phyloP scores from a whole-genome alignment of 2,113 vertebrate species.

The Eira barbara region DNA sequence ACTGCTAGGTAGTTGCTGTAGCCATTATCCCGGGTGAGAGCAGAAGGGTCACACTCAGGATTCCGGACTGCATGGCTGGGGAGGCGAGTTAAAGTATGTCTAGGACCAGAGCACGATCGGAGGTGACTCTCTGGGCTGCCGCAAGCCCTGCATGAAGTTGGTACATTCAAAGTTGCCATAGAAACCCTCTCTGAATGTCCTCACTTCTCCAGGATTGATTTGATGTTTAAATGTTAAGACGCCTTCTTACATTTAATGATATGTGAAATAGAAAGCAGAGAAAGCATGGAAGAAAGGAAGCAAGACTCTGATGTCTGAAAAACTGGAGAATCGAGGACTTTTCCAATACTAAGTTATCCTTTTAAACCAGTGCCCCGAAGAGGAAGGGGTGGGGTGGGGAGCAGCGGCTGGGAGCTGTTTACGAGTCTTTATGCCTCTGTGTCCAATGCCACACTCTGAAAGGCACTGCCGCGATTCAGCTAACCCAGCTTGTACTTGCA shows the following conservation, averaged over 20 bases:
- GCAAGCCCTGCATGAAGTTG: conserved; percentile 46
- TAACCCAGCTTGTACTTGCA: conserved; percentile 72
- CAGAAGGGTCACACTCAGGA: not conserved
- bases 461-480: conserved; percentile 73
- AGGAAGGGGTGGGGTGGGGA: conserved; percentile 2
- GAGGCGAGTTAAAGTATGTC: not conserved
- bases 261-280: not conserved
- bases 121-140: conserved; percentile 22
- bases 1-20: not conserved
- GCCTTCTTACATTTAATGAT: conserved; percentile 26
- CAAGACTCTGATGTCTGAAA: not conserved
- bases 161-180: conserved; percentile 72
- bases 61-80: not conserved
- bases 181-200: conserved; percentile 67
- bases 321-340: not conserved
- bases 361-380: not conserved
- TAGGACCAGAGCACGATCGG: not conserved
- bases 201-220: conserved; percentile 39
- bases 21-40: not conserved
- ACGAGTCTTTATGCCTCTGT: not conserved
- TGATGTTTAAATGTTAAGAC: conserved; percentile 59
- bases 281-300: not conserved
- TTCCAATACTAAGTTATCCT: not conserved
- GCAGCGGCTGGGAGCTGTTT: conserved; percentile 32
- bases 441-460: conserved; percentile 45